Base-by-base conservation (phyloP, 2,888 invertebrate genomes). In the Mythimna lalbum region DNA sequence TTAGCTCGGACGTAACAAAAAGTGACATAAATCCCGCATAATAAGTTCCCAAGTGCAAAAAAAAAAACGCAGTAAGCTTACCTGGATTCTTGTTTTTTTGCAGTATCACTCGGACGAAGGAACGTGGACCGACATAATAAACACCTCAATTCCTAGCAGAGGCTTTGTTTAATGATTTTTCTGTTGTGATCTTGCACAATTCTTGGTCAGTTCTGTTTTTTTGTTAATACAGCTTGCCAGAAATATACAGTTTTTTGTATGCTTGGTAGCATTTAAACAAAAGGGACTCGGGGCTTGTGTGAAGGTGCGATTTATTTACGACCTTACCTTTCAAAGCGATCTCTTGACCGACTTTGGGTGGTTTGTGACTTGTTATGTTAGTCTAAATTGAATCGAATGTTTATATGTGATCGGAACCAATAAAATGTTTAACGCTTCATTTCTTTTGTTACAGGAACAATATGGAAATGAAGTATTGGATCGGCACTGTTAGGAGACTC, bases 291-390 rank as follows among this genome's bases (percentile, higher is more conserved):
- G 88, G 90, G 88, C 85, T 92, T 90, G 92, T 92, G 94, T 92
- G 92, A 93, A 95, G 95, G 95, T 95, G 95, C 95, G 96, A 95
- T 95, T 95, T 96, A 95, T 96, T 96, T 95, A 96, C 89, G 94
- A 91, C 95, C 91, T 86, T 89, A 90, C 92, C 91, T 91, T 88
- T 90, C 88, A 92, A 90, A 93, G 91, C 88, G 91, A 90, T 90
- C 88, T 89, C 91, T 93, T 93, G 93, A 92, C 93, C 93, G 92
- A 91, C 89, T 92, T 91, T 92, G 92, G 92, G 93, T 92, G 91
- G 91, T 86, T 92, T 91, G 86, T 90, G 87, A 87, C 83, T 84
- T 87, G 88, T 88, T 87, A 81, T 86, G 85, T 85, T 86, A 82
- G 84, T 82, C 84, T 86, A 87, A 86, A 88, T 82, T 85, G 77